These are phyloP conservation scores for Horisme vitalbata DNA, from an alignment of 2,888 invertebrate genomes.

Conservation along the genomic window DNA sequence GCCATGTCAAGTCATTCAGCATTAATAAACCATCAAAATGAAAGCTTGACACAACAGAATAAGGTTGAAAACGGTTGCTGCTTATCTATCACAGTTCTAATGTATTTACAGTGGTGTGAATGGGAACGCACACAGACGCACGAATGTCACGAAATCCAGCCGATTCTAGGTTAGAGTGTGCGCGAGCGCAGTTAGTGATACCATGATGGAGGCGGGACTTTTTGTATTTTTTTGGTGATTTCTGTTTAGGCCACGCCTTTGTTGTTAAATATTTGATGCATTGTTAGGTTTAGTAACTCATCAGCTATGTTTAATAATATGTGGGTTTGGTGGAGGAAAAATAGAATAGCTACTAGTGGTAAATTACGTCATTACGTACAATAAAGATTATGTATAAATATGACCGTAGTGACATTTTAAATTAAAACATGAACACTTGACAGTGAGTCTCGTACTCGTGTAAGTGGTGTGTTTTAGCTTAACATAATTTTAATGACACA, in stretches of 20 bases:
- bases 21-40: slow-evolving; percentile 36
- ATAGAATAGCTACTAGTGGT: too few species aligned
- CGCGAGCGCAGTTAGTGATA: slow-evolving; percentile 62
- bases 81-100: slow-evolving; percentile 24
- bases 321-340: too few species aligned
- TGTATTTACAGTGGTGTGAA: slow-evolving; percentile 50
- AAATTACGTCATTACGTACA: too few species aligned
- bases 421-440: too few species aligned
- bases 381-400: too few species aligned
- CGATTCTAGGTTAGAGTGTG: slow-evolving; percentile 78
- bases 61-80: slow-evolving; percentile 35
- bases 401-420: too few species aligned
- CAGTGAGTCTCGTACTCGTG: too few species aligned
- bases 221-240: slow-evolving; percentile 5
- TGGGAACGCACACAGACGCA: slow-evolving; percentile 55
- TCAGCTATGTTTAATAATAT: too few species aligned
- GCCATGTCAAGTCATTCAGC: slow-evolving; percentile 62
- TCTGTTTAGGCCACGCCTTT: not conserved
- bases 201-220: slow-evolving; percentile 41
- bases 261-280: not conserved
- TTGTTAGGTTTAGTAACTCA: not conserved
- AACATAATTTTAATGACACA: too few species aligned
- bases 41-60: slow-evolving; percentile 27
- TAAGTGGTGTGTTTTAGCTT: too few species aligned
- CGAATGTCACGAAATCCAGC: slow-evolving; percentile 79